Conservation (phyloP, 2,797 vertebrate species). For the Pteronotus mesoamericanus region DNA sequence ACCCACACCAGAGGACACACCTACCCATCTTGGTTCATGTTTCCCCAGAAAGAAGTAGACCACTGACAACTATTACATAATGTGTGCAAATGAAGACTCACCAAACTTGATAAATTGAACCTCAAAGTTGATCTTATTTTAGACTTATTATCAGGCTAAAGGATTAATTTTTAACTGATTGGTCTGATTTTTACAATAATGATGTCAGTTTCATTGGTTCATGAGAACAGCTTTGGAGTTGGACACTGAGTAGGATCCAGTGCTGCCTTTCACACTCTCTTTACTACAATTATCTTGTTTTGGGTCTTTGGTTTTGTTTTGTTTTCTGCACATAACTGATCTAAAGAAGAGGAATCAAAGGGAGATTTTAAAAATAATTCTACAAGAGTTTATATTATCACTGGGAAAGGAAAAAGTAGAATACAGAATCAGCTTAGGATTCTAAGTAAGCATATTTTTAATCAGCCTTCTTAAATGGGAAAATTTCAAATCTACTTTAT, state of each 20-base stretch:
- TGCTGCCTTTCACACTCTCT: background rate
- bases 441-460: background rate
- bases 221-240: background rate
- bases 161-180: background rate
- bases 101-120: background rate
- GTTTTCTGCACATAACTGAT: background rate
- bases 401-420: background rate
- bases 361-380: background rate
- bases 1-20: background rate
- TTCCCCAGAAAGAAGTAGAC: background rate
- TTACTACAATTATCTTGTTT: background rate
- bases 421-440: constrained; percentile 1
- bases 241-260: background rate
- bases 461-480: constrained; percentile 18
- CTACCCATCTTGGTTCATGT: background rate
- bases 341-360: background rate
- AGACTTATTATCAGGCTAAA: background rate
- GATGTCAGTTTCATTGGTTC: background rate
- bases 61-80: background rate
- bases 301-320: background rate
- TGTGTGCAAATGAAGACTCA: background rate
- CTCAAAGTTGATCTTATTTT: background rate
- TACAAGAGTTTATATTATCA: background rate
- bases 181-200: background rate
- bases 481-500: background rate